Conservation (phyloP, 2,113 vertebrate species). For the Larimichthys polyactis region DNA sequence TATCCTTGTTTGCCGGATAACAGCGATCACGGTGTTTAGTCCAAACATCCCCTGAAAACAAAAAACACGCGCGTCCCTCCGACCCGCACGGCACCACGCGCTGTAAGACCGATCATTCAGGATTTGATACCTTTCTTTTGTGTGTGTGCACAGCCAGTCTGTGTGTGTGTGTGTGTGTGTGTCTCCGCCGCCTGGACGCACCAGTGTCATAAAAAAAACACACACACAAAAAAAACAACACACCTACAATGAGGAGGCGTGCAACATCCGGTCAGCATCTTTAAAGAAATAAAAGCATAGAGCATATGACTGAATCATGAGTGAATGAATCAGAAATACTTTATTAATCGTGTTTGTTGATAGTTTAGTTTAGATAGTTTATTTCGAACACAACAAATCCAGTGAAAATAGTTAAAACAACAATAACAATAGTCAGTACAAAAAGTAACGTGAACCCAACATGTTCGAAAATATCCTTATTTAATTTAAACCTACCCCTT, state of each 20-base stretch:
- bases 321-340: too few species aligned
- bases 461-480: too few species aligned
- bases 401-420: too few species aligned
- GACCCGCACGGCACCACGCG: neutral
- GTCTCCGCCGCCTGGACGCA: constrained; percentile 88
- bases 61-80: neutral
- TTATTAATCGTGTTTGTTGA: too few species aligned
- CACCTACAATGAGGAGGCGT: constrained; percentile 5
- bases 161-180: constrained; percentile 58
- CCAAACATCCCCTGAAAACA: neutral
- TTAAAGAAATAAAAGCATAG: constrained; percentile 55
- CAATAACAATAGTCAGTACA: too few species aligned
- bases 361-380: too few species aligned
- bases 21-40: neutral
- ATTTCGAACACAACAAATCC: too few species aligned
- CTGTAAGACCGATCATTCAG: constrained; percentile 1
- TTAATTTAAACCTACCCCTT: too few species aligned
- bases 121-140: constrained; percentile 86
- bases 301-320: too few species aligned
- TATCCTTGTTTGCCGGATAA: constrained; percentile 3
- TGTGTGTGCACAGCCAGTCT: constrained; percentile 76
- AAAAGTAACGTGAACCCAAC: too few species aligned
- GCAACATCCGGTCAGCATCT: constrained; percentile 52
- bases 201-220: constrained; percentile 11
- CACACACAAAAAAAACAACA: neutral